Base-by-base conservation (phyloP, 2,888 invertebrate species). In the Zelleria hepariella region DNA sequence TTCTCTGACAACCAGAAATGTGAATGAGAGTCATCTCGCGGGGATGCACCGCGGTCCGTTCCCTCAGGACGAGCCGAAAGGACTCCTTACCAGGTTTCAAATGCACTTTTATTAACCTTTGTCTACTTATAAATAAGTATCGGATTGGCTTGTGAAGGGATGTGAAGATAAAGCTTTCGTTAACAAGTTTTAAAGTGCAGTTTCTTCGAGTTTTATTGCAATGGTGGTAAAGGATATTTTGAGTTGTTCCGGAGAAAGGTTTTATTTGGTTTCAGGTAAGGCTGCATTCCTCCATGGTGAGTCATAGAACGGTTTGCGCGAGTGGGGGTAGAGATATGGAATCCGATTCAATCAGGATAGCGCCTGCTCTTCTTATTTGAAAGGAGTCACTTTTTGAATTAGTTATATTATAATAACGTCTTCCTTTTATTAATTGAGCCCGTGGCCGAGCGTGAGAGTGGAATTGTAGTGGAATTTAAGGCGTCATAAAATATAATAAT, bases 311-410 rank as follows among this genome's bases (percentile, higher is more conserved):
- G 24, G 32, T 32, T 55, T 26, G 55, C 6, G 26, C 24, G 26
- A 32, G 55, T 32, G 27, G 27, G 55, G 32, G 18, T 18, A 6
- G 6, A 26, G 18, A 32, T 55, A 55, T 27, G 55, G 24, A 32
- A 55, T 55, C 27, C 21, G 55, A 55, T 55, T 55, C 55, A 55
- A 55, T 55, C 18, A 27, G 55, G 55, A 55, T 55, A 55, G 27
- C n/a, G 54, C 15, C 10, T 20, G 51, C 51, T 20, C 32, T 42
- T 42, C 32, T 42, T 42, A 51, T 51, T 21, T 20, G 51, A 51
- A 51, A 20, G 20, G 51, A 23, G 51, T 21, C 20, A 21, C 23
- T 51, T 51, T 23, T 20, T 23, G 51, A 23, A 23, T 21, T 51
- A 51, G 32, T 42, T 42, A 42, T 42, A 15, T 42, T 42, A 42